Base-by-base conservation (phyloP, 2,797 vertebrate species). In the Poecilia velifera region DNA sequence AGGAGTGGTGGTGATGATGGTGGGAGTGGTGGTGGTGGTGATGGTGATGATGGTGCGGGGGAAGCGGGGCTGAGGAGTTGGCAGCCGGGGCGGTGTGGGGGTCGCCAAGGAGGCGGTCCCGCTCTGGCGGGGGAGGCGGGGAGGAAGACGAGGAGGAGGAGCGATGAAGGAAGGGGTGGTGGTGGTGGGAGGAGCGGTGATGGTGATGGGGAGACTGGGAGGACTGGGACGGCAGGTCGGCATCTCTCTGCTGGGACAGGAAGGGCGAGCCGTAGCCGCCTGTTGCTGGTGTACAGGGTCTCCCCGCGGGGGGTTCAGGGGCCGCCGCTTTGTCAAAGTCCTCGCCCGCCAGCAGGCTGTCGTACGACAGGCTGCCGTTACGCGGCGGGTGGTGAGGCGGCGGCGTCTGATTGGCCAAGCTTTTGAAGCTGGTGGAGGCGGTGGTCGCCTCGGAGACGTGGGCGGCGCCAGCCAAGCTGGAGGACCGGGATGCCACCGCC, bases 351-450 rank as follows among this genome's bases (percentile, higher is more conserved):
- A 98, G 95, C 77, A 98, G 92, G 87, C 86, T 96, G 80, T 96
- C 94, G 4, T 95, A 95, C 0, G 96, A 96, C 31, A 98, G 92
- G 89, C 97, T 98, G 72, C 97, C 97, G 0, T 98, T 98, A 75
- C 96, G 97, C 0, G 97, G 94, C 0, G 88, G 81, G 22, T 93
- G 90, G 59, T 91, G 90, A 6, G 88, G 84, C 0, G 93, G 93
- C 0, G 95, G 93, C 0, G 97, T 98, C 95, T 98, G 98, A 93
- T 97, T 98, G 93, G 96, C 97, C 90, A 98, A 92, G 92, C 97
- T 99, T 94, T 99, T 98, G 92, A 98, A 99, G 87, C 97, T 98
- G 88, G 97, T 95, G 62, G 97, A 98, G 75, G 97, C 96, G 78
- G 90, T 90, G 83, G 92, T 93, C 14, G 93, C 97, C 83, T 97